These are phyloP conservation scores for Meleagris gallopavo DNA, from an alignment of 2,113 vertebrate genomes.

Conservation along the genomic window DNA sequence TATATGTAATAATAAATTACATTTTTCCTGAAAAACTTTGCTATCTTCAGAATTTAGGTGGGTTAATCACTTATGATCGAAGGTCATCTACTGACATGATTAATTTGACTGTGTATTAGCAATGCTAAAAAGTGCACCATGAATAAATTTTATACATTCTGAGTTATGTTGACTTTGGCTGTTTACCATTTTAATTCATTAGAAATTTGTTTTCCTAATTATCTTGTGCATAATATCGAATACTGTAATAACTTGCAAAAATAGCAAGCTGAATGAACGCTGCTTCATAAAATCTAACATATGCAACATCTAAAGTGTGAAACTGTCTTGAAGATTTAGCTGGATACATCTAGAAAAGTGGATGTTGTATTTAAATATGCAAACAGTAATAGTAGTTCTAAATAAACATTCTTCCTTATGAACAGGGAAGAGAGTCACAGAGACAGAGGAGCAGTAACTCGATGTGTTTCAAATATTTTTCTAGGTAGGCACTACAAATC, in stretches of 20 bases:
- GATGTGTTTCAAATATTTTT: background rate
- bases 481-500: background rate
- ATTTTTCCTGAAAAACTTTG: slow-evolving; percentile 20
- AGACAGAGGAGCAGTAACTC: background rate
- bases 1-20: background rate
- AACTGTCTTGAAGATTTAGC: slow-evolving; percentile 3
- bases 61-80: slow-evolving; percentile 35
- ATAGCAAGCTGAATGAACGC: slow-evolving; percentile 35
- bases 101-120: slow-evolving; percentile 1
- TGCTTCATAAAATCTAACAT: slow-evolving; percentile 39
- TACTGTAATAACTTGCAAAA: slow-evolving; percentile 43
- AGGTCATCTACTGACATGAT: slow-evolving; percentile 20
- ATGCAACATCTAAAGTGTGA: background rate
- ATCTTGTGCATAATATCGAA: slow-evolving; percentile 60
- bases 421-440: background rate
- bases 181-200: slow-evolving; percentile 57
- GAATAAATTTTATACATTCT: background rate
- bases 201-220: slow-evolving; percentile 56
- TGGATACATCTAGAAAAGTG: background rate
- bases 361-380: slow-evolving; percentile 25
- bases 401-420: background rate
- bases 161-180: slow-evolving; percentile 33
- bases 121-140: background rate
- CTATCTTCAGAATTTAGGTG: slow-evolving; percentile 23
- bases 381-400: background rate